These are phyloP conservation scores for Chymomyza caudatula DNA, from an alignment of 2,888 invertebrate species.

Conservation along the genomic window DNA sequence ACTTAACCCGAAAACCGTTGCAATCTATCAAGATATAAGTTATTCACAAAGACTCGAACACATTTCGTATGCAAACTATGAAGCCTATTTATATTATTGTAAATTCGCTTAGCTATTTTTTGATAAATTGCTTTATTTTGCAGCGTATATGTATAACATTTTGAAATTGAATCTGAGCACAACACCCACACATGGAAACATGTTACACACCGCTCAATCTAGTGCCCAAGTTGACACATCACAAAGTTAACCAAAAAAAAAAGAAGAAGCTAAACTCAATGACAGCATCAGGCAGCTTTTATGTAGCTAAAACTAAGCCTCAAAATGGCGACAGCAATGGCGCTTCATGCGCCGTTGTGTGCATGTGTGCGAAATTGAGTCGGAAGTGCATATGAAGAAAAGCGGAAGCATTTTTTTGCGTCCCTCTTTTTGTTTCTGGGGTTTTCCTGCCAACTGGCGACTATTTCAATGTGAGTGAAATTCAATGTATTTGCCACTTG, in stretches of 20 bases:
- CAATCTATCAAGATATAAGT: too few species aligned
- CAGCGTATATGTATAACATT: neutral
- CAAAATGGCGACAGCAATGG: neutral
- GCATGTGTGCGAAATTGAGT: conserved; percentile 49
- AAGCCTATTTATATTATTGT: neutral
- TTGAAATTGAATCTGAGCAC: neutral
- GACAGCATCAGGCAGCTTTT: neutral
- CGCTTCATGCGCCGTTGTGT: neutral
- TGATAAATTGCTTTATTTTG: neutral
- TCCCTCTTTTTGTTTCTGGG: neutral
- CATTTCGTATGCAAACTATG: neutral
- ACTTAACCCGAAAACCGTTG: too few species aligned
- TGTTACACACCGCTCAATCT: neutral
- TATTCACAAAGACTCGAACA: too few species aligned
- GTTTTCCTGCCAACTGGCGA: conserved; percentile 1
- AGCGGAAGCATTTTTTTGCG: conserved; percentile 2
- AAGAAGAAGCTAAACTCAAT: neutral
- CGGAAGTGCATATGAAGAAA: conserved; percentile 35
- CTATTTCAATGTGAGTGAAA: conserved; percentile 2
- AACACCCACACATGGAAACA: neutral
- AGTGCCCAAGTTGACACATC: neutral
- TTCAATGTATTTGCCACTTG: conserved; percentile 37
- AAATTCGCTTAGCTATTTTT: too few species aligned
- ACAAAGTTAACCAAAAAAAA: neutral
- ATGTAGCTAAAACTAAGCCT: neutral